Evolutionary conservation across 2,888 invertebrate species (phyloP).

Genomic region (Griposia aprilina): DNA sequence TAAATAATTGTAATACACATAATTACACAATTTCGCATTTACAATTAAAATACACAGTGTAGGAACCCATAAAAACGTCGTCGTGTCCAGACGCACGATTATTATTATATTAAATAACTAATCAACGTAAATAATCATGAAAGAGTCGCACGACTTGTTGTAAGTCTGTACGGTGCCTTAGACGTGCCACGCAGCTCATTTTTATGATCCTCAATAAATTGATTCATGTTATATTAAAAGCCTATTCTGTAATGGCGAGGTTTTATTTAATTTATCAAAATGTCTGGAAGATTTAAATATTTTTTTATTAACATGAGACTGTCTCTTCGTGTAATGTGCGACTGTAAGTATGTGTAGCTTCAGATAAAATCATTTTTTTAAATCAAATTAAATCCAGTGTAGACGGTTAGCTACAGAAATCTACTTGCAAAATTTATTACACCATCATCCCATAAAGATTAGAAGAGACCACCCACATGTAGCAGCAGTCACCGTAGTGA

Average conservation of each 20-base stretch:
- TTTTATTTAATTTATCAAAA: slow-evolving; percentile 11
- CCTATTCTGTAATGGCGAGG: slow-evolving; percentile 28
- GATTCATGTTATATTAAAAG: slow-evolving; percentile 48
- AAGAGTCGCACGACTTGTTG: slow-evolving; percentile 59
- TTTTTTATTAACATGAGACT: background rate
- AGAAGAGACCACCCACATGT: too few relatives aligned
- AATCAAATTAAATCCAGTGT: background rate
- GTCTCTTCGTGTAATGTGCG: background rate
- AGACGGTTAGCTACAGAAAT: background rate
- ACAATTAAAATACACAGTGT: slow-evolving; percentile 35
- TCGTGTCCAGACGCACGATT: slow-evolving; percentile 57
- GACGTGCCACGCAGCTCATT: slow-evolving; percentile 57
- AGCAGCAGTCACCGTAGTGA: background rate
- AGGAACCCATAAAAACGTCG: slow-evolving; percentile 18
- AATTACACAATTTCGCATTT: slow-evolving; percentile 23
- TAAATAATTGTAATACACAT: background rate
- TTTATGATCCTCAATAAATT: slow-evolving; percentile 57
- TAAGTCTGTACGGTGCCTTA: slow-evolving; percentile 30
- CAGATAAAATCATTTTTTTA: too few relatives aligned
- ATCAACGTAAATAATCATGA: slow-evolving; percentile 42
- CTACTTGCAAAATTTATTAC: background rate
- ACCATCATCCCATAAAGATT: background rate
- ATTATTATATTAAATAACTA: slow-evolving; percentile 27
- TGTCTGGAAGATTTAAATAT: background rate
- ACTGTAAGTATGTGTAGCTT: background rate